Evolutionary conservation across 2,113 vertebrate species (phyloP).

Genomic region (Agapornis roseicollis): DNA sequence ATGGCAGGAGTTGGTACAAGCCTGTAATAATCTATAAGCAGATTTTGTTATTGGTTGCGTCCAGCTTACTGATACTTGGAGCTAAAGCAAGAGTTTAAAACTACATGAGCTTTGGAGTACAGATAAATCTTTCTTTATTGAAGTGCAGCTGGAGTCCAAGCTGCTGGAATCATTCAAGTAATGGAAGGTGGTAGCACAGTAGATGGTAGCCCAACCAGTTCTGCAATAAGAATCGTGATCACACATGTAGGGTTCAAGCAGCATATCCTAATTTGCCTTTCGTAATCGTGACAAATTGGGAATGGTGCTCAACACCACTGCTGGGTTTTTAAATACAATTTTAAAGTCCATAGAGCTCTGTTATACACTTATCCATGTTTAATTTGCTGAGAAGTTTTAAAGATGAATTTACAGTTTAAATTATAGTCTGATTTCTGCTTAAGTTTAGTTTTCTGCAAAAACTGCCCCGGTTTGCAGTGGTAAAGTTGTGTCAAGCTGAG

Average conservation of each 20-base stretch:
- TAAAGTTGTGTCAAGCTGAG: neutral
- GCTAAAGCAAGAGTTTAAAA: neutral
- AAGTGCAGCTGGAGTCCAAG: neutral
- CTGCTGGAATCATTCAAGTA: fast-evolving
- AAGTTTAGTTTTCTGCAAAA: neutral
- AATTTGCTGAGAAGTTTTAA: neutral
- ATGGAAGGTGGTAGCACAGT: neutral
- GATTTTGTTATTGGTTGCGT: neutral
- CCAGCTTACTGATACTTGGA: neutral
- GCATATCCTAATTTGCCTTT: neutral
- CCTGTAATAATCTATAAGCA: neutral
- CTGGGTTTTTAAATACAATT: neutral
- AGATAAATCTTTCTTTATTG: neutral
- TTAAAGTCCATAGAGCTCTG: neutral
- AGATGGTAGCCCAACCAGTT: neutral
- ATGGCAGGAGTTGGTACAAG: neutral
- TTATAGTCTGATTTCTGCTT: neutral
- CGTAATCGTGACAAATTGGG: neutral
- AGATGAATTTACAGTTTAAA: neutral
- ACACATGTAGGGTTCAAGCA: fast-evolving
- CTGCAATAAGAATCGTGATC: neutral
- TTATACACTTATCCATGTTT: neutral
- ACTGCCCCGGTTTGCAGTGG: neutral
- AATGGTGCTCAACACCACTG: neutral
- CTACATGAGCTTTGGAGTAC: neutral